These are phyloP conservation scores for Abrostola tripartita DNA, from an alignment of 2,888 invertebrate genomes.

Conservation along the genomic window DNA sequence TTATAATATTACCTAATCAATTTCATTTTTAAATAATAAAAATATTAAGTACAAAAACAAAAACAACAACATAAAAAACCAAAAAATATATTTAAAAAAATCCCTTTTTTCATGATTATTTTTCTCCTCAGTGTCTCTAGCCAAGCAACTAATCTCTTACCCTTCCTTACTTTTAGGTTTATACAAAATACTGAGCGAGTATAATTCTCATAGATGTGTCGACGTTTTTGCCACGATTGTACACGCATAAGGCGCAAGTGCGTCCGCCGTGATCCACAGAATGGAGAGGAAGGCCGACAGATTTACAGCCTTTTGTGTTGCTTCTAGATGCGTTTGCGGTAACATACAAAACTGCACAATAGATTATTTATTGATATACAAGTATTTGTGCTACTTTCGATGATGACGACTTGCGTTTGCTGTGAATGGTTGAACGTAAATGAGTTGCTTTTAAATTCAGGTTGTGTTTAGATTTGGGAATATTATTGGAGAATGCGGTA, in stretches of 20 bases:
- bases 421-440: background rate
- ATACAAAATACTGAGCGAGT: too few relatives aligned
- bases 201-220: background rate
- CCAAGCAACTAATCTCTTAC: too few relatives aligned
- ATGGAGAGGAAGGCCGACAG: constrained; percentile 75
- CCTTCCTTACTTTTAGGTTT: too few relatives aligned
- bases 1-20: too few relatives aligned
- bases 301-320: constrained; percentile 77
- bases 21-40: too few relatives aligned
- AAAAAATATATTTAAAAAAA: too few relatives aligned
- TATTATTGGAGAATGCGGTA: too few relatives aligned
- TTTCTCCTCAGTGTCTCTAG: too few relatives aligned
- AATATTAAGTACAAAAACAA: too few relatives aligned
- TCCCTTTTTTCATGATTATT: too few relatives aligned
- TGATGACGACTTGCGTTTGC: background rate
- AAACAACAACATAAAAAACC: too few relatives aligned
- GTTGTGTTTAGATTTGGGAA: too few relatives aligned
- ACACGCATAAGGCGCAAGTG: constrained; percentile 54
- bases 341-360: constrained; percentile 45
- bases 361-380: constrained; percentile 52
- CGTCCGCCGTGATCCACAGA: constrained; percentile 64
- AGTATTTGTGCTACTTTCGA: constrained; percentile 44
- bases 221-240: constrained; percentile 45
- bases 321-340: constrained; percentile 53
- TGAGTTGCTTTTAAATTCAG: background rate